These are phyloP conservation scores for Heliothis virescens DNA, from an alignment of 1,140 invertebrate genomes.

Conservation along the genomic window DNA sequence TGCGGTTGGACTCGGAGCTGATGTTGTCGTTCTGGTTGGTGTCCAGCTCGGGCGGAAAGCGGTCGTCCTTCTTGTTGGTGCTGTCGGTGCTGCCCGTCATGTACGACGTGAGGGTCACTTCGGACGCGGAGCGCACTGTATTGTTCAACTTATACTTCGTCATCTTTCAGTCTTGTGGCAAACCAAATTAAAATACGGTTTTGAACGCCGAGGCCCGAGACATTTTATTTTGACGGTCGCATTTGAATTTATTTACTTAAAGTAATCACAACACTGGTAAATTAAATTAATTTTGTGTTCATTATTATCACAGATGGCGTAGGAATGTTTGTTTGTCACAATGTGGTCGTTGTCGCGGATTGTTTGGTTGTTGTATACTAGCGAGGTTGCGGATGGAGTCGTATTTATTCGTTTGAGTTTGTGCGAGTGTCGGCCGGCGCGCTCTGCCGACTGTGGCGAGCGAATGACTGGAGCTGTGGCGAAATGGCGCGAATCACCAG, in stretches of 20 bases:
- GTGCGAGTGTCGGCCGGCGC: constrained; percentile 19
- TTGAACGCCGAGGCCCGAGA: constrained; percentile 70
- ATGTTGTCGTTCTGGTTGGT: constrained; percentile 69
- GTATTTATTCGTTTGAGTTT: background rate
- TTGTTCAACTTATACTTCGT: constrained; percentile 85
- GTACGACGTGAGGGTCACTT: constrained; percentile 83
- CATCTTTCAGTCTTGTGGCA: constrained; percentile 63
- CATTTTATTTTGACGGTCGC: constrained; percentile 63
- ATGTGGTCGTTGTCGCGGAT: constrained; percentile 9
- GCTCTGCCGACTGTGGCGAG: constrained; percentile 38
- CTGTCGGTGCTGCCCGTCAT: constrained; percentile 71
- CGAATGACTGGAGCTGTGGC: constrained; percentile 33
- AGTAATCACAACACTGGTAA: constrained; percentile 44
- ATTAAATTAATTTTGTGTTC: constrained; percentile 38
- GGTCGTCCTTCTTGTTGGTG: constrained; percentile 54
- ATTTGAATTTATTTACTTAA: constrained; percentile 38
- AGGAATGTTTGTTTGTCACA: constrained; percentile 42
- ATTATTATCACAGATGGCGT: constrained; percentile 52
- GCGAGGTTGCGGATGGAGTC: background rate
- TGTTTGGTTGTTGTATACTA: constrained; percentile 3
- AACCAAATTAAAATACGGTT: constrained; percentile 64
- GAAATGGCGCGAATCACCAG: constrained; percentile 30
- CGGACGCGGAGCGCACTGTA: constrained; percentile 72
- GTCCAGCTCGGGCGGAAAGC: constrained; percentile 57
- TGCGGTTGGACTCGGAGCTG: constrained; percentile 63